Evolutionary conservation across 2,113 vertebrate species (phyloP).

Genomic region (Gracilinanus agilis): DNA sequence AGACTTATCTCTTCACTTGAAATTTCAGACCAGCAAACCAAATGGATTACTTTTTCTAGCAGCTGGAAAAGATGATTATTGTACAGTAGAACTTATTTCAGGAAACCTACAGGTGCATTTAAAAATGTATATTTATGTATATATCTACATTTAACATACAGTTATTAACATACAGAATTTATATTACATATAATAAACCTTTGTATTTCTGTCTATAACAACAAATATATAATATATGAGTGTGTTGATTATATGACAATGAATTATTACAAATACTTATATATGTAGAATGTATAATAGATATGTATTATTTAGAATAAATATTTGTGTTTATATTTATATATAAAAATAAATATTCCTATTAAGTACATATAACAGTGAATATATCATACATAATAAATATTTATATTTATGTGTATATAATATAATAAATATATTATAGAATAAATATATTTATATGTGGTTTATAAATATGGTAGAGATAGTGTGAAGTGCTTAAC

Average conservation of each 20-base stretch:
- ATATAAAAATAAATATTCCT: background rate
- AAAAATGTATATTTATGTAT: slow-evolving; percentile 32
- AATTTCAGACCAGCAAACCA: slow-evolving; percentile 90
- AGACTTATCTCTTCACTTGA: slow-evolving; percentile 86
- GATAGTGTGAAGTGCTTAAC: background rate
- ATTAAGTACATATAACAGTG: background rate
- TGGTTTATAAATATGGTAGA: background rate
- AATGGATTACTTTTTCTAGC: slow-evolving; percentile 92
- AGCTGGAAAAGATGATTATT: slow-evolving; percentile 87
- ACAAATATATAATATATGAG: no score
- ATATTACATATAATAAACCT: background rate
- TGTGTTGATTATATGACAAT: background rate
- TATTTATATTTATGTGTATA: background rate
- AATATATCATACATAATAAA: no score
- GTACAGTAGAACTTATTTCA: slow-evolving; percentile 88
- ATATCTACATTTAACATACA: background rate
- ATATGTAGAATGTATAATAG: background rate
- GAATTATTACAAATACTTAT: background rate
- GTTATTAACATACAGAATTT: background rate
- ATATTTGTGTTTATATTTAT: background rate
- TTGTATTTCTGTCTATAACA: no score
- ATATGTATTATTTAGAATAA: background rate
- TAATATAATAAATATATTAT: background rate
- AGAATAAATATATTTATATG: background rate
- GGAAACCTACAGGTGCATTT: slow-evolving; percentile 87